Evolutionary conservation across 2,888 invertebrate species (phyloP), one percentile per base, ranked within the genome.

Genomic region (Scrobipalpa atriplicella): DNA sequence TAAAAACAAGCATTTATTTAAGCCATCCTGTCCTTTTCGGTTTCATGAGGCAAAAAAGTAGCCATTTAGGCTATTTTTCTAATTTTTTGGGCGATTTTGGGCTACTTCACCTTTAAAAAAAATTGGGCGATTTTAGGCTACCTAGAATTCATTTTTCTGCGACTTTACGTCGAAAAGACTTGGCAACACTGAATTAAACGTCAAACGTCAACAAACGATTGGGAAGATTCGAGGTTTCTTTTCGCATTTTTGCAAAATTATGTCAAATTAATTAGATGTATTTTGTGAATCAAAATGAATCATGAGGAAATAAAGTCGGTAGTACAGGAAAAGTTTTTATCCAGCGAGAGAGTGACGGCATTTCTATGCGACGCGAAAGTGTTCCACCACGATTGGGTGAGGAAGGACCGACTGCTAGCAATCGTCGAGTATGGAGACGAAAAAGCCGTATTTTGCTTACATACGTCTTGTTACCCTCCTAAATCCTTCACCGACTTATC

Each of bases 401-500:
- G 89, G 74, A 90, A 85, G 73, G 92, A 93, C 74, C 82, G 93
- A 71, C 82, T 93, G 65, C 74, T 93, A 67, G 89, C 90, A 36
- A 89, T 93, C 66, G 92, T 93, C 21, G 91, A 93, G 75, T 91
- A 89, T 76, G 91, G 90, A 70, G 92, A 92, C 70, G 93, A 93
- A 83, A 93, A 92, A 76, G 92, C 92, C 66, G 90, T 93, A 65
- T 92, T 93, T 79, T 91, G 92, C 81, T 86, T 92, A 74, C 89
- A 86, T 75, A 87, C 92, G 66, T 90, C 95, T 67, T 94, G 94
- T 77, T 93, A 91, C 76, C 95, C 95, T 74, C 95, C 96, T 19
- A 94, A 94, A 81, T 94, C 95, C 66, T 95, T 95, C 79, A 95
- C 95, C 64, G 97, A 97, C 88, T 92, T 98, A 73, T 95, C 95